phyloP scores from a whole-genome alignment of 2,113 vertebrate genomes.

The Pituophis catenifer region DNA sequence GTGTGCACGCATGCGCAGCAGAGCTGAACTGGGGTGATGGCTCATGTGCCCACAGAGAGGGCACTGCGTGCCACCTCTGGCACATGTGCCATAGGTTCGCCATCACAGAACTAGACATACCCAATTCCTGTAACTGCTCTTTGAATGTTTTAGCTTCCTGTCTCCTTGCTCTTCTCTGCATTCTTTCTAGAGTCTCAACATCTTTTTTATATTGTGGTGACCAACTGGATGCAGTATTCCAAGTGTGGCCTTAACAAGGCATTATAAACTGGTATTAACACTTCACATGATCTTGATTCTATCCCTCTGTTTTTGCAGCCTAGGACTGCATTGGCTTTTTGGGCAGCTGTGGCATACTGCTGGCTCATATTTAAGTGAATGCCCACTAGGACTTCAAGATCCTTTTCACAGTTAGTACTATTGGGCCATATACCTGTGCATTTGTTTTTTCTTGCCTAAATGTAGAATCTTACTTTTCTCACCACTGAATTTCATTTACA shows the following conservation, averaged over 20 bases:
- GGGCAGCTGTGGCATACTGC: not conserved
- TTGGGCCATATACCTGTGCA: not conserved
- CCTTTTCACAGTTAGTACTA: not conserved
- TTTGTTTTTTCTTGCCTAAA: not conserved
- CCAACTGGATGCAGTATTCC: not conserved
- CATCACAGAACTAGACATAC: not conserved
- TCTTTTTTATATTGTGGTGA: not conserved
- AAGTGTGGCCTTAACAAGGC: not conserved
- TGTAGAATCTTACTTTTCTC: not conserved
- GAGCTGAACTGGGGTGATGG: too few species aligned
- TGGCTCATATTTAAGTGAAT: not conserved
- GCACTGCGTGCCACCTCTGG: too few species aligned
- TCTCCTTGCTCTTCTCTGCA: not conserved
- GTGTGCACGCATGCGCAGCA: too few species aligned
- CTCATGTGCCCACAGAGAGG: too few species aligned
- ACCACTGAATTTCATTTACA: not conserved
- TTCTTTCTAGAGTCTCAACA: not conserved
- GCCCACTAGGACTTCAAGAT: not conserved
- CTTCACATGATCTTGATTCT: not conserved
- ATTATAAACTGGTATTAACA: not conserved
- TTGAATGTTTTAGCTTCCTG: not conserved
- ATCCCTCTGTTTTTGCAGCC: not conserved
- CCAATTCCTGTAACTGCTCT: not conserved
- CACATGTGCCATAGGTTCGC: too few species aligned
- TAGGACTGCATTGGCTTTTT: not conserved